phyloP scores from a whole-genome alignment of 1,140 invertebrate species.

The Eupeodes corollae region DNA sequence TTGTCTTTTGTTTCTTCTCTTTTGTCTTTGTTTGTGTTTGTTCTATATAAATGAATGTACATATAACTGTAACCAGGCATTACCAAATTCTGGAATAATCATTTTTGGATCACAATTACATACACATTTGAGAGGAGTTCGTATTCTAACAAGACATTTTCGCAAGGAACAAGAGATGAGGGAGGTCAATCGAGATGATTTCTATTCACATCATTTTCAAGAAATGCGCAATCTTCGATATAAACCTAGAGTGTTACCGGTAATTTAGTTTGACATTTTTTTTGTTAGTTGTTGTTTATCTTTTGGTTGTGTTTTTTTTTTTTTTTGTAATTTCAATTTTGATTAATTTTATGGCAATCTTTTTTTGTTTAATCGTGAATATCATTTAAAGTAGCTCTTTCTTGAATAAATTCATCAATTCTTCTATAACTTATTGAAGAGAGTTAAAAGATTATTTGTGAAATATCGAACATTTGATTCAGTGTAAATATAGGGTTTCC shows the following conservation, averaged over 20 bases:
- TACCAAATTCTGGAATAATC: slow-evolving; percentile 72
- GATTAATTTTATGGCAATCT: too few species aligned
- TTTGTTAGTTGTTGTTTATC: slow-evolving; percentile 1
- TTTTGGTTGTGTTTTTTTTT: background rate
- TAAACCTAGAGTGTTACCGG: slow-evolving; percentile 70
- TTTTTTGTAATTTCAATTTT: slow-evolving; percentile 1
- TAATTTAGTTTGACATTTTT: slow-evolving; percentile 45
- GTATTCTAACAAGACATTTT: slow-evolving; percentile 75
- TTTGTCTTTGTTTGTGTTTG: background rate
- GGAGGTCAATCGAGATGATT: slow-evolving; percentile 82
- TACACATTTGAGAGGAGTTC: slow-evolving; percentile 84
- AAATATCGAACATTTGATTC: too few species aligned
- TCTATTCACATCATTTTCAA: slow-evolving; percentile 97
- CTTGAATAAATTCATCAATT: too few species aligned
- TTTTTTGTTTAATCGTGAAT: too few species aligned
- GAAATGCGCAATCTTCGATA: slow-evolving; percentile 82
- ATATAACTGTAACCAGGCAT: slow-evolving; percentile 60
- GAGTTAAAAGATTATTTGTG: too few species aligned
- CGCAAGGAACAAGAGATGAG: slow-evolving; percentile 66
- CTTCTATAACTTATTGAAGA: too few species aligned
- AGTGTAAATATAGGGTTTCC: too few species aligned
- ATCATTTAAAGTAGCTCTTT: too few species aligned
- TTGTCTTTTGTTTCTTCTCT: too few species aligned
- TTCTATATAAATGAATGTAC: background rate
- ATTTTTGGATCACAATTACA: slow-evolving; percentile 96